phyloP scores from a whole-genome alignment of 92 coral and sea anemone species.

The Zoanthus sansibaricus region DNA sequence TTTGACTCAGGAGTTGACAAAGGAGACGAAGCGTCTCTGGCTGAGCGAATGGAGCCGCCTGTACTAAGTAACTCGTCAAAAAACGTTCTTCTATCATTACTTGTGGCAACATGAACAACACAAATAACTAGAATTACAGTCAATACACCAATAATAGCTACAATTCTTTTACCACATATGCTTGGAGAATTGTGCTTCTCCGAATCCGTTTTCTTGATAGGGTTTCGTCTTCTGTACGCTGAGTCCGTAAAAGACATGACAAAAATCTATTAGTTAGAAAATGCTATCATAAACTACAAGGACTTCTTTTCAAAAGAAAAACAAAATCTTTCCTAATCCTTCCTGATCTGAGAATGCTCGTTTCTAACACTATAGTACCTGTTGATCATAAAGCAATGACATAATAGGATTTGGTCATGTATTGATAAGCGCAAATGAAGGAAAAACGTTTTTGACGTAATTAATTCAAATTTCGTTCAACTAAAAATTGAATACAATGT shows the following conservation, averaged over 20 bases:
- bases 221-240: constrained; percentile 53
- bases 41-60: constrained; percentile 97
- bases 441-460: constrained; percentile 3
- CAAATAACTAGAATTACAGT: constrained; percentile 93
- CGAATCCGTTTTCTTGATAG: background rate
- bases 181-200: constrained; percentile 47
- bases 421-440: constrained; percentile 25
- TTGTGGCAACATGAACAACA: constrained; percentile 95
- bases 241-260: constrained; percentile 21
- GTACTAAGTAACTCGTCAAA: constrained; percentile 97
- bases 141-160: constrained; percentile 89
- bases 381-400: constrained; percentile 31
- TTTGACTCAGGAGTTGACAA: constrained; percentile 32
- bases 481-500: background rate
- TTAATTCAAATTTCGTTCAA: background rate
- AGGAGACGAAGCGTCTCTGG: constrained; percentile 64
- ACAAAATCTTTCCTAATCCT: background rate
- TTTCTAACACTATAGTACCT: constrained; percentile 31
- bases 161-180: constrained; percentile 80
- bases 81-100: constrained; percentile 90
- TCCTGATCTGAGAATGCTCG: background rate
- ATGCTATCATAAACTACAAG: background rate
- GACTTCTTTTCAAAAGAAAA: background rate
- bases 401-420: constrained; percentile 51
- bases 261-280: background rate